phyloP scores from a whole-genome alignment of 2,113 vertebrate species.

The Hymenochirus boettgeri region DNA sequence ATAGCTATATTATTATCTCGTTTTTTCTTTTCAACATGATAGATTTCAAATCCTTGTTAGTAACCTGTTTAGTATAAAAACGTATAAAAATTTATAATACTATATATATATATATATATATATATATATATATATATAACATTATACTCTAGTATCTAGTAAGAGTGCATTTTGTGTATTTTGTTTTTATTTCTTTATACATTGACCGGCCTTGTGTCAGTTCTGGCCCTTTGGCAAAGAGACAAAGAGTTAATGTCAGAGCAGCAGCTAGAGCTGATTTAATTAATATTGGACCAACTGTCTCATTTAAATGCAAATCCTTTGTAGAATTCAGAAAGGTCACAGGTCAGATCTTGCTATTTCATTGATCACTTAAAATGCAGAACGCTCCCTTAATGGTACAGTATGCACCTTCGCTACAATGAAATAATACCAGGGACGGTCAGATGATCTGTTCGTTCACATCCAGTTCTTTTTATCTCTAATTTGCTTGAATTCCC shows the following conservation, averaged over 20 bases:
- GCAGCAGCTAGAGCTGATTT: constrained; percentile 27
- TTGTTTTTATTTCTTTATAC: not conserved
- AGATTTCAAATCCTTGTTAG: too few species aligned
- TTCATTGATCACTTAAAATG: not conserved
- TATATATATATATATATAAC: too few species aligned
- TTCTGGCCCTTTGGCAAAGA: not conserved
- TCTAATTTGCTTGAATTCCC: too few species aligned
- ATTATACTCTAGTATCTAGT: too few species aligned
- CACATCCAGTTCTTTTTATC: too few species aligned
- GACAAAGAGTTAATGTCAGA: constrained; percentile 19
- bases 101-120: too few species aligned
- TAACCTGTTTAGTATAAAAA: too few species aligned
- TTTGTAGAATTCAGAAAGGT: constrained; percentile 36
- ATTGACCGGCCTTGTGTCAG: not conserved
- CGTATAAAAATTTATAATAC: too few species aligned
- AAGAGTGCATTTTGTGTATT: too few species aligned
- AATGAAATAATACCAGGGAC: not conserved
- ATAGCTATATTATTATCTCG: too few species aligned
- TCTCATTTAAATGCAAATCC: constrained; percentile 41
- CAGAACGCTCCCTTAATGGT: not conserved
- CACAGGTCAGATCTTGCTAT: constrained; percentile 8
- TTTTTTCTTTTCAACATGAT: too few species aligned
- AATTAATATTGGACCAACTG: constrained; percentile 18
- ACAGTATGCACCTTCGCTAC: not conserved
- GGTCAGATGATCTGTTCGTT: too few species aligned